These are phyloP conservation scores for Coregonus ussuriensis DNA, from an alignment of 2,797 vertebrate genomes.

Conservation along the genomic window DNA sequence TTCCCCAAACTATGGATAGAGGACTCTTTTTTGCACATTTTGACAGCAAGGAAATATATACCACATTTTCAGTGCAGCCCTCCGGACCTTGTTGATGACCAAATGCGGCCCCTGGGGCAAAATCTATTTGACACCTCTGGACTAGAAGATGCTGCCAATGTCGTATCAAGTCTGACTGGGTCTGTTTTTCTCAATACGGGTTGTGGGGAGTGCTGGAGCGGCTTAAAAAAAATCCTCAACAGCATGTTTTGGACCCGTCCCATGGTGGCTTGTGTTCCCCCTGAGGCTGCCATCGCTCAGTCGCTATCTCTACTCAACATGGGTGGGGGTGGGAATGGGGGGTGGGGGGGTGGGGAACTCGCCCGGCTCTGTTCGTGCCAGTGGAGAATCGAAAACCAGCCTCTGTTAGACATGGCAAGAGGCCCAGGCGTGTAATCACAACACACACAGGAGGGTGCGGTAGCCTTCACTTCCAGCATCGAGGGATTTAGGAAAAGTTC, in stretches of 20 bases:
- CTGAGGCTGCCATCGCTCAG: constrained; percentile 41
- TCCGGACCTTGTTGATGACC: no score
- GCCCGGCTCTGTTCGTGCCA: constrained; percentile 27
- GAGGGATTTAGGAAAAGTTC: constrained; percentile 58
- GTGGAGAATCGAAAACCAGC: constrained; percentile 41
- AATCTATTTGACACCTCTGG: no score
- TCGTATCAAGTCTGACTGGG: constrained; percentile 11
- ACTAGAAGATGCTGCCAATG: constrained; percentile 35
- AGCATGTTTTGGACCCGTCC: constrained; percentile 43
- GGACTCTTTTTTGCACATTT: no score
- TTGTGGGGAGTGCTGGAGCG: constrained; percentile 8
- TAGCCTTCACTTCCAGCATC: constrained; percentile 48
- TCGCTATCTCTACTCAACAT: constrained; percentile 53
- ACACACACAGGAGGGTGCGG: constrained; percentile 43
- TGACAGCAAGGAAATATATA: no score
- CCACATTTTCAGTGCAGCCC: no score
- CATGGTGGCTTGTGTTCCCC: constrained; percentile 46
- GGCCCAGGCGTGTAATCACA: constrained; percentile 53
- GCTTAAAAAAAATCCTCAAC: constrained; percentile 37
- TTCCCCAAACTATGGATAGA: no score
- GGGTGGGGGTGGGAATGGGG: constrained; percentile 57
- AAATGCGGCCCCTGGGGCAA: no score
- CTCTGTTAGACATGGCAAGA: constrained; percentile 54
- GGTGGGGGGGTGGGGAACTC: constrained; percentile 21
- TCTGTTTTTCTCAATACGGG: constrained; percentile 23